phyloP scores from a whole-genome alignment of 1,140 invertebrate genomes.

The Dysdera silvatica region DNA sequence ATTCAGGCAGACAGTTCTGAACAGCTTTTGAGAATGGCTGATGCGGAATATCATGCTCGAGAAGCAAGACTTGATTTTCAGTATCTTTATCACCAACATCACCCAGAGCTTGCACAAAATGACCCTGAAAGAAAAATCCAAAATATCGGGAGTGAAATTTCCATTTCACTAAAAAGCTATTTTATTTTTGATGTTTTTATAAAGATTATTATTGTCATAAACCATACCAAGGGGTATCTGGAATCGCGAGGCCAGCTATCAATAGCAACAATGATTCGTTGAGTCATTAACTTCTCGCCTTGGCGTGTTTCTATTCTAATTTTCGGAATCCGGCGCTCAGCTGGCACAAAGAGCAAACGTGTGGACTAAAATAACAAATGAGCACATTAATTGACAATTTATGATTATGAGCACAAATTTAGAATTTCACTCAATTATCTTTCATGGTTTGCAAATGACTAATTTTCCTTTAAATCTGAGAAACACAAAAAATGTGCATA shows the following conservation, averaged over 20 bases:
- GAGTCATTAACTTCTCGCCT: conserved; percentile 64
- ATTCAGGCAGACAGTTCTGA: conserved; percentile 76
- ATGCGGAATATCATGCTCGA: conserved; percentile 97
- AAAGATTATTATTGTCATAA: background rate
- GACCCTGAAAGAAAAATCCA: conserved; percentile 52
- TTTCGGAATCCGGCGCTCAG: conserved; percentile 80
- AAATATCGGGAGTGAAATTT: too few species aligned
- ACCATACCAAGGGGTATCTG: conserved; percentile 48
- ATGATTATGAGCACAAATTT: background rate
- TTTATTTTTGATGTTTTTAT: background rate
- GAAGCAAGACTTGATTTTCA: conserved; percentile 84
- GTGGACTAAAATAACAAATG: background rate
- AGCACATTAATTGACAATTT: background rate
- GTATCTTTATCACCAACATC: conserved; percentile 75
- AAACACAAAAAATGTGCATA: too few species aligned
- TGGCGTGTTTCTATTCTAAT: conserved; percentile 87
- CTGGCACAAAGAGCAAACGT: conserved; percentile 78
- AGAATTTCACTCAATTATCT: too few species aligned
- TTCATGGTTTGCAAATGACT: too few species aligned
- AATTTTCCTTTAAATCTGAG: too few species aligned
- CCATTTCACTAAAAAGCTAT: background rate
- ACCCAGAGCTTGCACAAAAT: conserved; percentile 79
- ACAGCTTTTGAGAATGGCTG: conserved; percentile 90
- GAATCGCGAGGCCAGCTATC: conserved; percentile 87
- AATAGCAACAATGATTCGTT: conserved; percentile 83